Evolutionary conservation across 2,888 invertebrate genomes (phyloP).

Genomic region (Sarcophaga subvicina): DNA sequence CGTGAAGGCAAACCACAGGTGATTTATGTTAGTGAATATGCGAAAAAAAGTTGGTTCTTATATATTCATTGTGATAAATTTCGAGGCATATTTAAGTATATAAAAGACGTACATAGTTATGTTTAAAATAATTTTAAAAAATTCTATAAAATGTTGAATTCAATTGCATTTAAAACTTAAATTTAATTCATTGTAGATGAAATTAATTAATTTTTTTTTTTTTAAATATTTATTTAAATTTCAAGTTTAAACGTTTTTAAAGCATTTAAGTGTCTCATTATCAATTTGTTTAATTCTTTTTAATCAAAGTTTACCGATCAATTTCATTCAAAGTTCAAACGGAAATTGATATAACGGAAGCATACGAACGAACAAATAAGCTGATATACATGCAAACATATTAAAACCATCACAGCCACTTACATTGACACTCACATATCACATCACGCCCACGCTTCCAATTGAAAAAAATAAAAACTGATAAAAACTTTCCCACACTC

Average conservation of each 20-base stretch:
- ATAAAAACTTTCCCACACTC: conserved; percentile 4
- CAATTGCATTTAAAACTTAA: too few species aligned
- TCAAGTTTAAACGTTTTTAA: background rate
- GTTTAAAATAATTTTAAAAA: too few species aligned
- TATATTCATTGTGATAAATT: too few species aligned
- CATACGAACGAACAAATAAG: conserved; percentile 6
- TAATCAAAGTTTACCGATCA: conserved; percentile 42
- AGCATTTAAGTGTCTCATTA: background rate
- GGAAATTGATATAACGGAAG: conserved; percentile 63
- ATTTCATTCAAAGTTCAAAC: conserved; percentile 52
- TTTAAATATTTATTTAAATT: background rate
- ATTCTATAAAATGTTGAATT: too few species aligned
- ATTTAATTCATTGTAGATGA: too few species aligned
- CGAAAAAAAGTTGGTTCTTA: too few species aligned
- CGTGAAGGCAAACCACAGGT: too few species aligned
- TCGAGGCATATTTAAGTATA: too few species aligned
- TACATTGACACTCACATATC: background rate
- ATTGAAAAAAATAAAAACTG: background rate
- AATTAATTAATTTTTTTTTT: too few species aligned
- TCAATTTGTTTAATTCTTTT: conserved; percentile 12
- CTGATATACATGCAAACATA: conserved; percentile 25
- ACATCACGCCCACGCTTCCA: background rate
- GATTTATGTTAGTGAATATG: too few species aligned
- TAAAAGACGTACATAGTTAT: too few species aligned
- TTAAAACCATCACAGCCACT: conserved; percentile 19